Percentiles rank a stretch among this genome's conserved stretches.
These are phyloP conservation scores for Spheniscus mendiculus DNA, from an alignment of 2,113 vertebrate genomes.

Conservation along the genomic window DNA sequence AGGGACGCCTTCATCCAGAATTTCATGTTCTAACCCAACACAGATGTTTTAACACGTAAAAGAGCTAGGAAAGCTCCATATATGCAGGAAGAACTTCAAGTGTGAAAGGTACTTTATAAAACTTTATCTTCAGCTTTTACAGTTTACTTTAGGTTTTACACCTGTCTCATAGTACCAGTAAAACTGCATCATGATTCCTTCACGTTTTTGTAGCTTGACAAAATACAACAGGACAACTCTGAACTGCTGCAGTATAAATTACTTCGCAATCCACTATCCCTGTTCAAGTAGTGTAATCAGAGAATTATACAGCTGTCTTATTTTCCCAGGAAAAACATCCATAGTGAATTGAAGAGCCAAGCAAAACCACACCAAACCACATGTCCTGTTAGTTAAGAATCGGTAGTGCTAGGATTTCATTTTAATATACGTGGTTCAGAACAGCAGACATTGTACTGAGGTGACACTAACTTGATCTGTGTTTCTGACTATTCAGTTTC, in stretches of 20 bases:
- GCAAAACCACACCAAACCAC: neutral
- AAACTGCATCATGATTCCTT: neutral
- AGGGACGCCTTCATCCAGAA: neutral
- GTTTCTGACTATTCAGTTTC: slow-evolving; percentile 15
- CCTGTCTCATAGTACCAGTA: neutral
- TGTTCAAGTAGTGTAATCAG: neutral
- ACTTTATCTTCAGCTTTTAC: slow-evolving; percentile 42
- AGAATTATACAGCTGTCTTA: slow-evolving; percentile 19
- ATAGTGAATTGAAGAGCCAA: slow-evolving; percentile 1
- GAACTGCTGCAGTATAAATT: neutral
- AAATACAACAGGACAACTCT: neutral
- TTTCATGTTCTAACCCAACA: slow-evolving; percentile 12
- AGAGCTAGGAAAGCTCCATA: neutral
- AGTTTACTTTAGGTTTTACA: slow-evolving; percentile 47
- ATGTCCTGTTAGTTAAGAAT: neutral
- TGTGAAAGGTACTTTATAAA: slow-evolving; percentile 41
- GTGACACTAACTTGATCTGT: slow-evolving; percentile 23
- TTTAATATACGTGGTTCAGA: neutral
- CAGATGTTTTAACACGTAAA: neutral
- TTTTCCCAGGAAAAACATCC: neutral
- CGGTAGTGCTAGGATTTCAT: neutral
- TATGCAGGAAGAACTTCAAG: neutral
- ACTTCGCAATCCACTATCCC: neutral
- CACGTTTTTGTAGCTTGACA: neutral
- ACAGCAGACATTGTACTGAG: neutral